Percentiles rank a stretch among this genome's conserved stretches.
Evolutionary conservation across 1,140 invertebrate species (phyloP).

Genomic region (Plectus sambesii): DNA sequence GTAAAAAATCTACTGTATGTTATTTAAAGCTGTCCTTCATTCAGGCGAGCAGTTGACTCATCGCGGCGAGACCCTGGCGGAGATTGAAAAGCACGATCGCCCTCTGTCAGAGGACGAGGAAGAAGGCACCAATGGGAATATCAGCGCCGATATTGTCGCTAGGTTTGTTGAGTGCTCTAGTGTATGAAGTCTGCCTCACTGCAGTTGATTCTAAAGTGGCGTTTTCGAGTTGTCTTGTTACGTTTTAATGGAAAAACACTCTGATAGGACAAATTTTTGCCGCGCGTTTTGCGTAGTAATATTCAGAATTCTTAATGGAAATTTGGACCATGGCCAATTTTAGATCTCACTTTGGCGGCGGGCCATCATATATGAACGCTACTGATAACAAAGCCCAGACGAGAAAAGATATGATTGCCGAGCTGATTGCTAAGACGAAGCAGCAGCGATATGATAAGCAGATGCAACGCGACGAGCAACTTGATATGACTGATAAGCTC

Average conservation of each 20-base stretch:
- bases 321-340: no score
- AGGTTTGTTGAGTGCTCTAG: no score
- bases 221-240: no score
- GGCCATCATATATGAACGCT: neutral
- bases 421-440: slow-evolving; percentile 24
- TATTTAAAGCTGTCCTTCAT: neutral
- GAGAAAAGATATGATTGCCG: slow-evolving; percentile 24
- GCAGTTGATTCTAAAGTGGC: no score
- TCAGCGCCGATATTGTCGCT: slow-evolving; percentile 14
- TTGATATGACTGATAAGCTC: slow-evolving; percentile 15
- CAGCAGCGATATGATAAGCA: slow-evolving; percentile 21
- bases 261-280: no score
- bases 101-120: slow-evolving; percentile 23
- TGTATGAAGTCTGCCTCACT: no score
- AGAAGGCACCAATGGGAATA: slow-evolving; percentile 16
- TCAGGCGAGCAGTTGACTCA: slow-evolving; percentile 14
- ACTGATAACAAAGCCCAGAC: neutral
- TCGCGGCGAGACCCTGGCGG: slow-evolving; percentile 19
- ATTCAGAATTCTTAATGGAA: no score
- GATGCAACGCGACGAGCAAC: slow-evolving; percentile 15
- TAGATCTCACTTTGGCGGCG: no score
- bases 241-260: no score
- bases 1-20: neutral
- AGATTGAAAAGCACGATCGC: slow-evolving; percentile 24
- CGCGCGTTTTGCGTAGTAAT: no score